Evolutionary conservation across 2,797 vertebrate species (phyloP).

Genomic region (Chrysocyon brachyurus): DNA sequence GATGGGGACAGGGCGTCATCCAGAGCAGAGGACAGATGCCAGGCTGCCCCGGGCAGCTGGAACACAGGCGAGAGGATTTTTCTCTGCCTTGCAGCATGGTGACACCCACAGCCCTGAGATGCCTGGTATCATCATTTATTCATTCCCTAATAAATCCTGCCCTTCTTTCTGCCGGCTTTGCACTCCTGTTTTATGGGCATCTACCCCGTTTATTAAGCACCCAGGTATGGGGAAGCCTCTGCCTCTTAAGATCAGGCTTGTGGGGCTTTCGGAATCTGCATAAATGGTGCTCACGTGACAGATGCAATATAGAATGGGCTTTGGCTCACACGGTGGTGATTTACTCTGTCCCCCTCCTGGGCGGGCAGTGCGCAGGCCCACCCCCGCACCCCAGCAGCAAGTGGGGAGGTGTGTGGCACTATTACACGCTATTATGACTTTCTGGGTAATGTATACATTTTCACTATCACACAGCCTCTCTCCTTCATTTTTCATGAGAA

Average conservation of each 20-base stretch:
- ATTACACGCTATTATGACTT: slow-evolving; percentile 83
- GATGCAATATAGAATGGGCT: neutral
- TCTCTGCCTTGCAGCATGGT: fast-evolving
- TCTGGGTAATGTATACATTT: slow-evolving; percentile 84
- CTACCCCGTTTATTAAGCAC: neutral
- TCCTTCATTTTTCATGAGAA: slow-evolving; percentile 91
- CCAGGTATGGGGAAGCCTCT: neutral
- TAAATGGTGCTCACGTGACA: neutral
- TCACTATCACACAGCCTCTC: slow-evolving; percentile 83
- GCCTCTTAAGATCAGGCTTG: neutral
- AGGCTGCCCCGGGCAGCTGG: fast-evolving
- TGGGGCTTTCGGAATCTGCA: slow-evolving; percentile 28
- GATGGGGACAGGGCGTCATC: neutral
- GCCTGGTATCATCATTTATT: neutral
- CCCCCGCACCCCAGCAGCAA: neutral
- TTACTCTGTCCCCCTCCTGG: neutral
- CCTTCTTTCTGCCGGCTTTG: neutral
- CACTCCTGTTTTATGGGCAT: neutral
- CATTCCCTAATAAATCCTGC: neutral
- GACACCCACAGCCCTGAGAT: neutral
- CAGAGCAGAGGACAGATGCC: neutral
- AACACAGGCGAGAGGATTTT: neutral
- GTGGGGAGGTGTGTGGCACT: slow-evolving; percentile 80
- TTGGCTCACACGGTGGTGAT: slow-evolving; percentile 6
- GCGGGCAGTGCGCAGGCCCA: neutral